Evolutionary conservation across 2,113 vertebrate genomes (phyloP).

Genomic region (Delphinus delphis): DNA sequence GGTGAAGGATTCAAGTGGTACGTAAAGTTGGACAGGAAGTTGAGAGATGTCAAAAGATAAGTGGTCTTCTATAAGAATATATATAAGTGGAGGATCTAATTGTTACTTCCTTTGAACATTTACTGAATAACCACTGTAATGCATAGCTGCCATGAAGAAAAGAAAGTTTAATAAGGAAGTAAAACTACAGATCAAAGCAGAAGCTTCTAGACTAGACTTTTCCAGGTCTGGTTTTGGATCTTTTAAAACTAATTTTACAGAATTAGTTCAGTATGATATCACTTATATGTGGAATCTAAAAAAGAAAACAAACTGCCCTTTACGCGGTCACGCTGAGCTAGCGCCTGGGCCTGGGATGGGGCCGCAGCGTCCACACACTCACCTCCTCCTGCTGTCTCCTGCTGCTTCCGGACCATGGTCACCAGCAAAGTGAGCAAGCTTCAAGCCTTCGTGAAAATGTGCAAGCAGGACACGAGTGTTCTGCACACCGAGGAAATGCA

Average conservation of each 20-base stretch:
- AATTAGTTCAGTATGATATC: neutral
- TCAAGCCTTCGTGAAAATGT: too few relatives aligned
- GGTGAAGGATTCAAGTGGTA: neutral
- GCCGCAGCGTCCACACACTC: rapidly evolving
- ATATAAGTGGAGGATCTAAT: neutral
- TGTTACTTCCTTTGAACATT: neutral
- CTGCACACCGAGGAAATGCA: too few relatives aligned
- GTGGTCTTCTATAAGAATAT: neutral
- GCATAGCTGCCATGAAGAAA: neutral
- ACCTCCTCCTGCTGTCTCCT: too few relatives aligned
- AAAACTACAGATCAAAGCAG: neutral
- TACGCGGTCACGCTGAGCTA: too few relatives aligned
- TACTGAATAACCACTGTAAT: neutral
- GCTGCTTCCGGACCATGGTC: too few relatives aligned
- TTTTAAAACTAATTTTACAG: neutral
- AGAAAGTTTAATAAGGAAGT: neutral
- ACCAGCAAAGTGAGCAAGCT: too few relatives aligned
- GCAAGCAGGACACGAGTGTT: too few relatives aligned
- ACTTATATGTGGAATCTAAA: neutral
- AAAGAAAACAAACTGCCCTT: neutral
- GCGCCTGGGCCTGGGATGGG: too few relatives aligned
- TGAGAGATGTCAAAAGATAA: neutral
- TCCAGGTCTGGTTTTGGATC: neutral
- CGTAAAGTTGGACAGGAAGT: neutral
- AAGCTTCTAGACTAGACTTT: neutral